A percentile compares a stretch with the other conserved stretches of the same genome.
Evolutionary conservation across 2,797 vertebrate species (phyloP).

Genomic region (Pitangus sulphuratus): DNA sequence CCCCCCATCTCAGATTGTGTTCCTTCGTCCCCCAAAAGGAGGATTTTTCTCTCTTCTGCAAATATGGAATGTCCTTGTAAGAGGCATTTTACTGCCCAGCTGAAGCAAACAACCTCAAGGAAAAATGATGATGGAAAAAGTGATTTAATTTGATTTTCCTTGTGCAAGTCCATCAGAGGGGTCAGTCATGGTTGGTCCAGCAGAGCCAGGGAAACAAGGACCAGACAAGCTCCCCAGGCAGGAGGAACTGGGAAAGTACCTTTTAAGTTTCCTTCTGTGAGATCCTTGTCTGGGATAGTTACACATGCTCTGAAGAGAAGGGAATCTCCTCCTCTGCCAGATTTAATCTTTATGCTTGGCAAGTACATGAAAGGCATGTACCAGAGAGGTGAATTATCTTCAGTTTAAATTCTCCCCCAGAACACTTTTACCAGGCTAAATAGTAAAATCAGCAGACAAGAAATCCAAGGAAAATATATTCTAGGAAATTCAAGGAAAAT

Average conservation of each 20-base stretch:
- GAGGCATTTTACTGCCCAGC: background rate
- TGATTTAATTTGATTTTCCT: background rate
- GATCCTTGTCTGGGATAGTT: background rate
- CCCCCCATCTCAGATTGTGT: background rate
- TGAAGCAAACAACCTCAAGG: background rate
- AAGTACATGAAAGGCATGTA: background rate
- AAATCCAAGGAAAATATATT: background rate
- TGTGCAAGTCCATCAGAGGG: fast-evolving
- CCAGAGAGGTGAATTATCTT: background rate
- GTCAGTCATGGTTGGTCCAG: background rate
- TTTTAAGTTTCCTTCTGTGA: background rate
- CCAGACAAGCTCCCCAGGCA: fast-evolving
- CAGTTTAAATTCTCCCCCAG: background rate
- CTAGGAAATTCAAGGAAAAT: background rate
- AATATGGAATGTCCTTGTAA: background rate
- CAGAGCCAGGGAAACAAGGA: background rate
- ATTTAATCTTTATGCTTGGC: background rate
- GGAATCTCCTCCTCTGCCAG: background rate
- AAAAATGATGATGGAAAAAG: background rate
- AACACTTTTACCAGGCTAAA: background rate
- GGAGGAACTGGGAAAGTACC: background rate
- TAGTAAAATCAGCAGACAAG: background rate
- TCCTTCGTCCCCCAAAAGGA: background rate
- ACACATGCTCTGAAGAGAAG: background rate
- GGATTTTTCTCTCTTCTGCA: background rate